These are phyloP conservation scores for Tetrao urogallus DNA, from an alignment of 2,113 vertebrate genomes.

Conservation along the genomic window DNA sequence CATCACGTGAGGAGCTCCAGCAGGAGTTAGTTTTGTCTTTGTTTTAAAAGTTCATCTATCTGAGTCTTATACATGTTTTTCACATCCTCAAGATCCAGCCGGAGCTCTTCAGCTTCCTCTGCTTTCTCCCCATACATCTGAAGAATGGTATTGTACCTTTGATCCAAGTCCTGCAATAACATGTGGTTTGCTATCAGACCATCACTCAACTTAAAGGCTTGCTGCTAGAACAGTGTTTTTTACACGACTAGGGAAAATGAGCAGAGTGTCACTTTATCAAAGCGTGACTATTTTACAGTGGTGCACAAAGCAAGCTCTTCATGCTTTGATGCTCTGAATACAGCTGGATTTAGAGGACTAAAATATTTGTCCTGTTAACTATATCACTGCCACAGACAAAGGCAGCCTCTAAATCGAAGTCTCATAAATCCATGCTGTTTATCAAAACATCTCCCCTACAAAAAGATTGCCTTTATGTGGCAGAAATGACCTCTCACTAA, in stretches of 20 bases:
- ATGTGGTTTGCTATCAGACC: neutral
- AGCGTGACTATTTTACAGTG: neutral
- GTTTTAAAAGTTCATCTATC: conserved; percentile 94
- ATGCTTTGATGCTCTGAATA: neutral
- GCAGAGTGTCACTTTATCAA: neutral
- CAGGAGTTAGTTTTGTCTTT: conserved; percentile 77
- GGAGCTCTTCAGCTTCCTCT: conserved; percentile 95
- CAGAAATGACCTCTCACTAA: neutral
- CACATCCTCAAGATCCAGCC: conserved; percentile 95
- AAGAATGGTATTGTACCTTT: conserved; percentile 97
- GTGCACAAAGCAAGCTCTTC: neutral
- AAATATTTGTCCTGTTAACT: neutral
- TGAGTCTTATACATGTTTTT: conserved; percentile 99
- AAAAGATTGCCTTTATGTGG: neutral
- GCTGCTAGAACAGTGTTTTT: neutral
- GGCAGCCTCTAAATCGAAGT: neutral
- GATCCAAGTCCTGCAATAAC: conserved; percentile 91
- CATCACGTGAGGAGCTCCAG: neutral
- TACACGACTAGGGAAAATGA: neutral
- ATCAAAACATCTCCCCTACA: neutral
- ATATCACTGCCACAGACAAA: neutral
- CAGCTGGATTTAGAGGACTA: neutral
- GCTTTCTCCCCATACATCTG: conserved; percentile 99
- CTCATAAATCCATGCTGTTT: neutral
- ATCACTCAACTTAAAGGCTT: neutral